Evolutionary conservation across 1,140 invertebrate genomes (phyloP).

Genomic region (Euwallacea similis): DNA sequence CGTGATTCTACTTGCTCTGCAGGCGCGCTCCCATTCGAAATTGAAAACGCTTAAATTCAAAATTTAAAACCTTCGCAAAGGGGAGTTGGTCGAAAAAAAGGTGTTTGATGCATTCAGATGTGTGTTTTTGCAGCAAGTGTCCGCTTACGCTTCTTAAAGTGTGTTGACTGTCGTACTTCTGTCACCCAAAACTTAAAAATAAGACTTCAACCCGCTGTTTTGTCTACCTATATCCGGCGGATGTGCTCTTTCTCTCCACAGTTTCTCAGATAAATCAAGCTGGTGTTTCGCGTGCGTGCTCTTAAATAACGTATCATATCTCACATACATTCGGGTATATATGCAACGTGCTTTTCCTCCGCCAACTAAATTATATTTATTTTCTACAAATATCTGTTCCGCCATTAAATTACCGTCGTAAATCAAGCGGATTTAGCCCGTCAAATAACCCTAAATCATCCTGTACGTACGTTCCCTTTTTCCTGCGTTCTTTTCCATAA

Average conservation of each 20-base stretch:
- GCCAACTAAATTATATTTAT: constrained; percentile 37
- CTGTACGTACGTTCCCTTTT: constrained; percentile 8
- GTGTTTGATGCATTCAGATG: no score
- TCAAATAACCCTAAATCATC: constrained; percentile 38
- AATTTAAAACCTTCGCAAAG: no score
- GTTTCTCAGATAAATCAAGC: constrained; percentile 26
- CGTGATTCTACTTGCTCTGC: no score
- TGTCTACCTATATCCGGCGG: constrained; percentile 25
- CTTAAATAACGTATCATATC: constrained; percentile 31
- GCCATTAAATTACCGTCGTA: constrained; percentile 36
- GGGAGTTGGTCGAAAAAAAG: no score
- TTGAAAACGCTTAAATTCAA: no score
- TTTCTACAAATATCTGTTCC: constrained; percentile 39
- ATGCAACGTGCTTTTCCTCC: constrained; percentile 23
- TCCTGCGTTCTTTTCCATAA: constrained; percentile 1
- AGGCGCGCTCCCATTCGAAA: no score
- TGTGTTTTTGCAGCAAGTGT: no score
- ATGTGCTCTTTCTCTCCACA: constrained; percentile 22
- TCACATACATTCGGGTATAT: constrained; percentile 26
- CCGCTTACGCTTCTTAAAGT: not conserved
- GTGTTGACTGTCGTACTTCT: not conserved
- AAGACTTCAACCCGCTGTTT: constrained; percentile 16
- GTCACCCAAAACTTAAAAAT: constrained; percentile 1
- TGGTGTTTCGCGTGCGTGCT: constrained; percentile 28
- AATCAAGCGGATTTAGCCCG: constrained; percentile 32